These are phyloP conservation scores for Calephelis nemesis DNA, from an alignment of 1,140 invertebrate genomes.

Conservation along the genomic window DNA sequence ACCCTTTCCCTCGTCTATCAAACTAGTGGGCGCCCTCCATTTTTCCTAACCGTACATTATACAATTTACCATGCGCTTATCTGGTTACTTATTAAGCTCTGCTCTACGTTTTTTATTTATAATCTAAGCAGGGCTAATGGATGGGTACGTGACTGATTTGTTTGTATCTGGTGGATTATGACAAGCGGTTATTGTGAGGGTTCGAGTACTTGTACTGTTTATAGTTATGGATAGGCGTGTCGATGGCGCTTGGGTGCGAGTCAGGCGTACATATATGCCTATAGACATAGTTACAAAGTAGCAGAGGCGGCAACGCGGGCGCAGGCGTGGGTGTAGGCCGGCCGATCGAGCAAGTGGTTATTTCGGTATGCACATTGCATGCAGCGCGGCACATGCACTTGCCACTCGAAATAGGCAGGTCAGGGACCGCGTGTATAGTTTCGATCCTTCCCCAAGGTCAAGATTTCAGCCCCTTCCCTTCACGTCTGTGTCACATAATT, in stretches of 20 bases:
- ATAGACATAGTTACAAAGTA: constrained; percentile 17
- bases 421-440: constrained; percentile 71
- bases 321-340: constrained; percentile 47
- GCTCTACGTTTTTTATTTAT: constrained; percentile 29
- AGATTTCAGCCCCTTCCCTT: constrained; percentile 48
- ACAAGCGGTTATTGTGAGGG: constrained; percentile 46
- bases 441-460: constrained; percentile 76
- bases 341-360: constrained; percentile 61
- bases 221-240: constrained; percentile 44
- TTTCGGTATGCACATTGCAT: constrained; percentile 78
- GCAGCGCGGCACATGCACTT: constrained; percentile 68
- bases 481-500: constrained; percentile 49
- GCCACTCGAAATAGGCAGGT: constrained; percentile 78
- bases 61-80: constrained; percentile 62
- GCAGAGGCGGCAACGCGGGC: constrained; percentile 25
- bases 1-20: constrained; percentile 76
- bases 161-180: constrained; percentile 35
- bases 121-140: constrained; percentile 32
- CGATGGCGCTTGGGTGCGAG: constrained; percentile 28
- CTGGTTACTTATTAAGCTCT: constrained; percentile 28
- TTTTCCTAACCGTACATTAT: constrained; percentile 63
- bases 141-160: constrained; percentile 31
- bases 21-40: constrained; percentile 52
- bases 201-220: constrained; percentile 14
- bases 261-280: constrained; percentile 8